phyloP scores from a whole-genome alignment of 2,113 vertebrate species.

The Leptocoma aspasia region DNA sequence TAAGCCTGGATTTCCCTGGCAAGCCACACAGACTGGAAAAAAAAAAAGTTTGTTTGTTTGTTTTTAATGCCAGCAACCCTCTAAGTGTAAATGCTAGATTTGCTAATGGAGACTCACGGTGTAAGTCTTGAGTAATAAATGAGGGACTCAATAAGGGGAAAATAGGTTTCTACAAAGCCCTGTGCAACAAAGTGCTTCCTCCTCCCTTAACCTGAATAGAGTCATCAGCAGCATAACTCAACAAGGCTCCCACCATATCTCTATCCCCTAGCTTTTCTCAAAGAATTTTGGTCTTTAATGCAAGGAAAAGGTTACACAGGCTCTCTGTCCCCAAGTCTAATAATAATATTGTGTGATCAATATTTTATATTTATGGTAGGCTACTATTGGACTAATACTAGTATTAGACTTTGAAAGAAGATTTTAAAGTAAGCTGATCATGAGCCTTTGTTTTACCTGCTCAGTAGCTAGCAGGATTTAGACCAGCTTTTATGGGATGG shows the following conservation, averaged over 20 bases:
- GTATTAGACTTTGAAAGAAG: background rate
- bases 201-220: background rate
- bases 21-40: background rate
- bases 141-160: background rate
- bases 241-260: background rate
- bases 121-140: background rate
- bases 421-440: background rate
- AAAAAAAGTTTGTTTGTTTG: background rate
- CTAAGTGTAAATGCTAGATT: background rate
- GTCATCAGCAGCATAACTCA: background rate
- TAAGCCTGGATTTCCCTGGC: background rate
- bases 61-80: background rate
- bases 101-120: background rate
- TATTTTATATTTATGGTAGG: background rate
- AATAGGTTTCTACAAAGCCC: background rate
- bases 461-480: background rate
- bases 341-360: background rate
- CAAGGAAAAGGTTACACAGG: background rate
- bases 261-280: background rate
- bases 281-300: background rate
- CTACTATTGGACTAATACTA: background rate
- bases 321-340: background rate
- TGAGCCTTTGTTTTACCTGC: background rate
- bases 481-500: background rate
- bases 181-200: background rate